Evolutionary conservation across 2,113 vertebrate genomes (phyloP).

Genomic region (Tragelaphus buxtoni): DNA sequence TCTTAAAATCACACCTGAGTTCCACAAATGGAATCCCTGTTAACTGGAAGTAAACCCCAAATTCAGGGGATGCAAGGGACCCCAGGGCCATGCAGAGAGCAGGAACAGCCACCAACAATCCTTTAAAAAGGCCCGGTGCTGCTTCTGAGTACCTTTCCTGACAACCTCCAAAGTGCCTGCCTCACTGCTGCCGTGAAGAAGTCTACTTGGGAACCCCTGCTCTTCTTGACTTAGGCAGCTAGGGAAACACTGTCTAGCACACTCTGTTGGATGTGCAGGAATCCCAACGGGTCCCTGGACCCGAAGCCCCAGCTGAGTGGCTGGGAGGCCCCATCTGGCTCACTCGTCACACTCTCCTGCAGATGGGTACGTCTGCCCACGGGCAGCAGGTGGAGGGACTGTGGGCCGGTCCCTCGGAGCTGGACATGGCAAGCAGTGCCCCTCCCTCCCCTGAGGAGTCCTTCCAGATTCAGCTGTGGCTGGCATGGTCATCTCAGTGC

Average conservation of each 20-base stretch:
- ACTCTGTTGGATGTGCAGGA: accelerated
- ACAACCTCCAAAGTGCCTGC: accelerated
- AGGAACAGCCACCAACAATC: accelerated
- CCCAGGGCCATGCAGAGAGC: not conserved
- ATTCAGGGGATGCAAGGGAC: not conserved
- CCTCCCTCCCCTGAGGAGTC: not conserved
- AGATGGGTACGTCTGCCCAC: not conserved
- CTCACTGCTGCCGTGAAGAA: accelerated
- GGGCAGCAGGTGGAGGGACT: not conserved
- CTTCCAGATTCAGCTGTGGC: accelerated
- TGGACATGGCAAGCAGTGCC: accelerated
- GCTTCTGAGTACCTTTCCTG: not conserved
- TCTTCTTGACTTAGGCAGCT: not conserved
- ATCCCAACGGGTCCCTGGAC: accelerated
- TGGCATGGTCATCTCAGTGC: not conserved
- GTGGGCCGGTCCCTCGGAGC: not conserved
- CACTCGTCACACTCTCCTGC: not conserved
- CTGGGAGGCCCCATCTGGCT: not conserved
- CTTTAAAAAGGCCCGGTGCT: not conserved
- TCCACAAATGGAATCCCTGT: too few relatives aligned
- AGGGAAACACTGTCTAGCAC: accelerated
- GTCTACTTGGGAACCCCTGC: accelerated
- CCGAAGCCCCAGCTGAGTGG: not conserved
- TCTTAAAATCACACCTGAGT: not conserved
- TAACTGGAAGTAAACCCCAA: accelerated